Evolutionary conservation across 2,888 invertebrate genomes (phyloP).

Genomic region (Orthosia incerta): DNA sequence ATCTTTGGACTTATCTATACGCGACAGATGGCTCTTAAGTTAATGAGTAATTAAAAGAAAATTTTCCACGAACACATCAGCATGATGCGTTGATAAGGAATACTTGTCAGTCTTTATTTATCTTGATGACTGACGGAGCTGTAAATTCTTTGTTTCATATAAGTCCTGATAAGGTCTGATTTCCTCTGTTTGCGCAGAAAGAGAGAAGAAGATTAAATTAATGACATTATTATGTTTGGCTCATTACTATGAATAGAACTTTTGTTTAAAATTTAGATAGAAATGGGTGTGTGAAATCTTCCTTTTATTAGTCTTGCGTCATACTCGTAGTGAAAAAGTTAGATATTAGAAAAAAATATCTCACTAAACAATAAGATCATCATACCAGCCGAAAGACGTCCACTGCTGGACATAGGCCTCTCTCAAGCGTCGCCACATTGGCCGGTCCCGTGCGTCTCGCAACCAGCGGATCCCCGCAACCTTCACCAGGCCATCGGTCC

Average conservation of each 20-base stretch:
- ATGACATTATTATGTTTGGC: constrained; percentile 36
- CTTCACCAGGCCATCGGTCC: too few relatives aligned
- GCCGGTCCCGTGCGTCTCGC: too few relatives aligned
- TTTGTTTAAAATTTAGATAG: background rate
- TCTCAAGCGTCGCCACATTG: too few relatives aligned
- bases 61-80: constrained; percentile 75
- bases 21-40: constrained; percentile 24
- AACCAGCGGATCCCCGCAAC: too few relatives aligned
- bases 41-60: constrained; percentile 72
- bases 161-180: constrained; percentile 61
- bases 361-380: background rate
- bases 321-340: background rate
- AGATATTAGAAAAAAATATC: background rate
- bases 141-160: constrained; percentile 54
- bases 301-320: background rate
- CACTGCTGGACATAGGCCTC: too few relatives aligned
- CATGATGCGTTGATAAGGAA: constrained; percentile 47
- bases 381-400: too few relatives aligned
- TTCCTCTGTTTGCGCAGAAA: constrained; percentile 63
- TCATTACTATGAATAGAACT: constrained; percentile 41
- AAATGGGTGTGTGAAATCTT: constrained; percentile 28
- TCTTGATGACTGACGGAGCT: constrained; percentile 55
- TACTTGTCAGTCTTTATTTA: constrained; percentile 55
- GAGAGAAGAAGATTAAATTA: constrained; percentile 43
- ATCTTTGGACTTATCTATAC: constrained; percentile 45